A percentile compares a stretch with the other conserved stretches of the same genome.
These are phyloP conservation scores for Drosophila monieri DNA, from an alignment of 2,888 invertebrate genomes.

Conservation along the genomic window DNA sequence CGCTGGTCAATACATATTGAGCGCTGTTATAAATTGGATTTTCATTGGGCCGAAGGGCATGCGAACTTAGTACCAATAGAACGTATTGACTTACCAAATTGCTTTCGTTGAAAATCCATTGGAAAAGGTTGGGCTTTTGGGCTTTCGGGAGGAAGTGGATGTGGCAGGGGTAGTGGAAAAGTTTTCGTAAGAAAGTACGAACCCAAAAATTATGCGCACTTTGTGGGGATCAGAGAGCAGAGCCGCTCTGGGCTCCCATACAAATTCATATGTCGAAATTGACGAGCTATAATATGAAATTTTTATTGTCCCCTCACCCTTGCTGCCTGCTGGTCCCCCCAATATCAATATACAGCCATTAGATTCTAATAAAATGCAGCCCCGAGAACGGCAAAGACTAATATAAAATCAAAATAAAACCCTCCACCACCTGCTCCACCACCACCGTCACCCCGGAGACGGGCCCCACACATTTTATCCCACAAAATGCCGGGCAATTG, in stretches of 20 bases:
- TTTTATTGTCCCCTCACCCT: constrained; percentile 56
- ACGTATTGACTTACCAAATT: constrained; percentile 42
- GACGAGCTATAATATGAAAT: constrained; percentile 65
- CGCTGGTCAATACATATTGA: constrained; percentile 24
- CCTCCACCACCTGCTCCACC: constrained; percentile 34
- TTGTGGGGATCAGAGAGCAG: constrained; percentile 30
- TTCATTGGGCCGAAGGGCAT: constrained; percentile 10
- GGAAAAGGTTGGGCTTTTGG: constrained; percentile 1
- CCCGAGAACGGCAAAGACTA: constrained; percentile 15
- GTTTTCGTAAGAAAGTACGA: constrained; percentile 12
- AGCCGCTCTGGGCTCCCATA: constrained; percentile 15
- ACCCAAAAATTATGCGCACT: constrained; percentile 39
- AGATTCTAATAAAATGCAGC: constrained; percentile 52
- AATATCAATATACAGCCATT: constrained; percentile 69
- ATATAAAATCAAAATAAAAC: constrained; percentile 49
- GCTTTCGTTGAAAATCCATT: constrained; percentile 23
- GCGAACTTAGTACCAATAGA: constrained; percentile 2
- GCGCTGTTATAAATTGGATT: constrained; percentile 38
- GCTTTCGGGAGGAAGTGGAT: not conserved
- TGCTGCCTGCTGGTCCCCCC: constrained; percentile 13
- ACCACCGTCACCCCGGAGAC: no score
- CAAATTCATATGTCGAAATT: constrained; percentile 59
- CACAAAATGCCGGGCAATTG: constrained; percentile 37
- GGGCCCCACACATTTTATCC: not conserved
- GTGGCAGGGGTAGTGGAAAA: not conserved